A percentile compares a stretch with the other conserved stretches of the same genome.
phyloP scores from a whole-genome alignment of 2,797 vertebrate genomes.

The Platalea minor region DNA sequence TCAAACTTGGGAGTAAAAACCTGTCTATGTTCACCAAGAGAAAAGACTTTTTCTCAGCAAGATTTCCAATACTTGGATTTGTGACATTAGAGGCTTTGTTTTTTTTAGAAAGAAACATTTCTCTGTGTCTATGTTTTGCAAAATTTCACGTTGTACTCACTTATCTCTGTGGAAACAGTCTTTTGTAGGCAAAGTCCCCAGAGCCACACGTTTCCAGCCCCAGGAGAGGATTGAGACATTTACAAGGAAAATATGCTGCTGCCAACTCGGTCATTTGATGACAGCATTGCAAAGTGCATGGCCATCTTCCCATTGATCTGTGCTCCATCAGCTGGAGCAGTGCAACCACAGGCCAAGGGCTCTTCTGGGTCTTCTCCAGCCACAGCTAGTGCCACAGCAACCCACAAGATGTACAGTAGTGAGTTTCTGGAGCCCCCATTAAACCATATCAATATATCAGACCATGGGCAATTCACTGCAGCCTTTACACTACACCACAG shows the following conservation, averaged over 20 bases:
- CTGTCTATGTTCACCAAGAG: neutral
- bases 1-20: constrained; percentile 4
- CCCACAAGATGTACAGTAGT: no score
- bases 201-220: neutral
- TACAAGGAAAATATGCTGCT: neutral
- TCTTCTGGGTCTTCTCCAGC: neutral
- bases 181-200: neutral
- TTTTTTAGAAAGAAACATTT: neutral
- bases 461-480: neutral
- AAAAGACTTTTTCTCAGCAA: constrained; percentile 1
- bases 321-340: neutral
- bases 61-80: neutral
- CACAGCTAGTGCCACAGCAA: neutral
- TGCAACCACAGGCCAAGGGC: neutral
- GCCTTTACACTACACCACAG: neutral
- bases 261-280: neutral
- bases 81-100: neutral
- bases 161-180: neutral
- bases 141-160: neutral
- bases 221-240: neutral
- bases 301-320: neutral
- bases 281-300: neutral
- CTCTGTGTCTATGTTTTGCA: neutral
- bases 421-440: neutral
- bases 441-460: neutral